Percentiles rank a stretch among this genome's conserved stretches.
Conservation (phyloP, 2,888 invertebrate species). For the Tillus elongatus region DNA sequence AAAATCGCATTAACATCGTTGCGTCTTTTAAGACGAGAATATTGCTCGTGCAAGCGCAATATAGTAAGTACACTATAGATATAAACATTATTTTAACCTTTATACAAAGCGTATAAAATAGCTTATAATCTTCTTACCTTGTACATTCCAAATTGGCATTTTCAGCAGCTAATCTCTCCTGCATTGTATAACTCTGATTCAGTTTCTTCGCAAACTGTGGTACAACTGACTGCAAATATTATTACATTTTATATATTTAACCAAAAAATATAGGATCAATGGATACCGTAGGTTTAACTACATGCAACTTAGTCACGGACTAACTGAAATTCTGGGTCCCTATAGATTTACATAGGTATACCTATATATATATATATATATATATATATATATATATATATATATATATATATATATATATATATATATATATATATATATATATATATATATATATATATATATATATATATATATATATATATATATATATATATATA, state of each 20-base stretch:
- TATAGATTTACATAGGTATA: background rate
- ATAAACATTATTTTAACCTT: too few species aligned
- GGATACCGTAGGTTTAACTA: too few species aligned
- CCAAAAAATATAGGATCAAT: too few species aligned
- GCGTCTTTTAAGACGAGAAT: too few species aligned
- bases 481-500: conserved; percentile 5
- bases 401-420: conserved; percentile 4
- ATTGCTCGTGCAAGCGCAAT: too few species aligned
- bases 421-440: conserved; percentile 2
- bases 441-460: conserved; percentile 1
- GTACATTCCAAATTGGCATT: conserved; percentile 59
- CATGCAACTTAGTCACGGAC: too few species aligned
- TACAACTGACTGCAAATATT: conserved; percentile 26
- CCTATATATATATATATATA: conserved; percentile 5
- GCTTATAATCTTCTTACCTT: too few species aligned
- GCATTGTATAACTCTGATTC: conserved; percentile 57
- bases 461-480: conserved; percentile 5
- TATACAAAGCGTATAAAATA: too few species aligned
- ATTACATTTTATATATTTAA: too few species aligned
- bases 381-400: conserved; percentile 5
- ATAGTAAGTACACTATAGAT: too few species aligned
- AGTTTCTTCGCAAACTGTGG: conserved; percentile 47
- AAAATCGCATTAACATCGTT: too few species aligned
- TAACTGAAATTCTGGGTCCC: too few species aligned
- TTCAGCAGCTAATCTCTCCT: conserved; percentile 57